These are phyloP conservation scores for Dasysyrphus tricinctus DNA, from an alignment of 2,888 invertebrate genomes.

Conservation along the genomic window DNA sequence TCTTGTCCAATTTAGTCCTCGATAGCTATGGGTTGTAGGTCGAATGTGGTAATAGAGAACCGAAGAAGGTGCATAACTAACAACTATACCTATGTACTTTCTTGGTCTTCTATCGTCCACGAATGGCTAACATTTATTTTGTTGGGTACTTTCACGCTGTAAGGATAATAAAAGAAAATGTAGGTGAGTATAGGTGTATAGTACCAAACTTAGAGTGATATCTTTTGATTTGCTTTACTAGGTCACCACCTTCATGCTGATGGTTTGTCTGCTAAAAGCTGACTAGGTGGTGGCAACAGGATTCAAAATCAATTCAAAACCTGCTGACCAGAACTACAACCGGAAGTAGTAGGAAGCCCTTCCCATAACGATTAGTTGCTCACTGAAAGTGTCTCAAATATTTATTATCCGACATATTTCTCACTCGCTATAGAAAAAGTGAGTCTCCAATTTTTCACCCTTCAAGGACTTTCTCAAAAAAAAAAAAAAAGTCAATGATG, in stretches of 20 bases:
- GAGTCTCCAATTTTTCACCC: slow-evolving; percentile 9
- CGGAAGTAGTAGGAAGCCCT: not conserved
- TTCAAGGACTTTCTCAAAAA: slow-evolving; percentile 22
- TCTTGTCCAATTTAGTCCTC: slow-evolving; percentile 63
- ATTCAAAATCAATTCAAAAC: slow-evolving; percentile 47
- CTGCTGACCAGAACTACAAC: slow-evolving; percentile 10
- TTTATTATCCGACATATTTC: slow-evolving; percentile 46
- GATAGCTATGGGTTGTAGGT: not conserved
- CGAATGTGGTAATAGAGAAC: slow-evolving; percentile 11
- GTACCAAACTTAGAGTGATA: slow-evolving; percentile 4
- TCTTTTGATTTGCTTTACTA: slow-evolving; percentile 46
- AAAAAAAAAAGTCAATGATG: not conserved
- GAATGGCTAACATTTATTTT: slow-evolving; percentile 55
- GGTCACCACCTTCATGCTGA: slow-evolving; percentile 26
- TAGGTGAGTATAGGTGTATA: not conserved
- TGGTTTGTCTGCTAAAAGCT: slow-evolving; percentile 9
- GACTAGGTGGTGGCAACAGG: slow-evolving; percentile 58
- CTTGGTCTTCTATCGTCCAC: slow-evolving; percentile 21
- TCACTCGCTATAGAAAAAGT: not conserved
- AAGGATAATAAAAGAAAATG: slow-evolving; percentile 33
- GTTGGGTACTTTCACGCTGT: slow-evolving; percentile 29
- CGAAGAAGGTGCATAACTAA: slow-evolving; percentile 16
- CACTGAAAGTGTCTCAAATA: slow-evolving; percentile 43
- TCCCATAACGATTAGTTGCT: slow-evolving; percentile 25
- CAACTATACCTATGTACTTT: slow-evolving; percentile 8